Evolutionary conservation across 2,797 vertebrate species (phyloP).

Genomic region (Brachyrhaphis roseni): DNA sequence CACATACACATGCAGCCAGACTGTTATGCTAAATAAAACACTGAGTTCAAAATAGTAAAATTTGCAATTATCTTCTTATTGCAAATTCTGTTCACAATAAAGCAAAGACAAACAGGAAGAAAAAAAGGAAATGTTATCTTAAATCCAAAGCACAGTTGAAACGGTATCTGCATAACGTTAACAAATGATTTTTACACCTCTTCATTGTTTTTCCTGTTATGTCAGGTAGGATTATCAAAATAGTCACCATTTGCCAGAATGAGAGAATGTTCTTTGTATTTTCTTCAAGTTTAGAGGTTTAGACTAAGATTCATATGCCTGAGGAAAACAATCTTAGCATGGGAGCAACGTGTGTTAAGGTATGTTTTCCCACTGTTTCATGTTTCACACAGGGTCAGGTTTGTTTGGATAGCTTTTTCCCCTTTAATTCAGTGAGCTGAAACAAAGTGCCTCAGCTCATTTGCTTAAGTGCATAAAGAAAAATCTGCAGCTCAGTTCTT

Average conservation of each 20-base stretch:
- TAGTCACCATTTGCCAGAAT: background rate
- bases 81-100: slow-evolving; percentile 38
- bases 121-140: background rate
- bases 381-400: background rate
- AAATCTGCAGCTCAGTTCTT: background rate
- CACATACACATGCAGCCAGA: background rate
- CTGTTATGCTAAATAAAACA: slow-evolving; percentile 8
- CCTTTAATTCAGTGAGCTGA: background rate
- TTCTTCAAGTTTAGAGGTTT: background rate
- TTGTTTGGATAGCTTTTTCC: background rate
- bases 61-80: slow-evolving; percentile 4
- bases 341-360: no score
- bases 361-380: background rate
- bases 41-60: slow-evolving; percentile 20
- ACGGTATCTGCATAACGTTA: background rate
- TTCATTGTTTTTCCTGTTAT: background rate
- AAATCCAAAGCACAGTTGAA: background rate
- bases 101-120: background rate
- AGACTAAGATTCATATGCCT: background rate
- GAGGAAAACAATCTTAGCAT: no score
- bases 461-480: background rate
- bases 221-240: background rate
- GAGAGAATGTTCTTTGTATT: background rate
- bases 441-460: background rate
- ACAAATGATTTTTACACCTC: background rate